These are phyloP conservation scores for Pantala flavescens DNA, from an alignment of 1,140 invertebrate species.

Conservation along the genomic window DNA sequence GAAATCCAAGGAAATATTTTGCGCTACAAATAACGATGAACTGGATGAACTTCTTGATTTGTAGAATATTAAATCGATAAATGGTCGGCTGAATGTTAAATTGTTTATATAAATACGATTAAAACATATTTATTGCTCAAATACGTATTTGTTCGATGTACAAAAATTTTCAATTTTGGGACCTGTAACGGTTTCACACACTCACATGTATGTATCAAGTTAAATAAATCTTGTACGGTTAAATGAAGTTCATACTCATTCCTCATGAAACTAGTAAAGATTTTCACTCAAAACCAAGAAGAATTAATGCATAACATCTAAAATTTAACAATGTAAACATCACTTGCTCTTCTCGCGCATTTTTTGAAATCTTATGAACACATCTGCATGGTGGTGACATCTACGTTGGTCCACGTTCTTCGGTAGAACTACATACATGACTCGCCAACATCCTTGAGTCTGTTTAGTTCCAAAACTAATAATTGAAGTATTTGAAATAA, in stretches of 20 bases:
- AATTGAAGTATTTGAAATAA: not conserved
- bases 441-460: not conserved
- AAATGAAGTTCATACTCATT: too few relatives aligned
- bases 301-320: too few relatives aligned
- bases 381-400: not conserved
- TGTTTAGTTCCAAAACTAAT: not conserved
- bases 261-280: too few relatives aligned
- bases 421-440: not conserved
- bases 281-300: too few relatives aligned
- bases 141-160: too few relatives aligned
- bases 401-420: not conserved
- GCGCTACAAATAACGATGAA: not conserved
- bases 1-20: not conserved
- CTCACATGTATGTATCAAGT: too few relatives aligned
- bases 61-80: not conserved
- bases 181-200: too few relatives aligned
- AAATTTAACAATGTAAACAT: not conserved
- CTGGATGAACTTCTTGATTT: not conserved
- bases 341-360: not conserved
- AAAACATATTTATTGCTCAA: too few relatives aligned
- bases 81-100: too few relatives aligned
- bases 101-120: too few relatives aligned
- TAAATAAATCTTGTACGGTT: too few relatives aligned
- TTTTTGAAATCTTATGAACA: not conserved
- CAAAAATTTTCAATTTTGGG: too few relatives aligned